Percentiles rank a stretch among this genome's conserved stretches.
Conservation (phyloP, 2,797 vertebrate species). For the Syncerus caffer region DNA sequence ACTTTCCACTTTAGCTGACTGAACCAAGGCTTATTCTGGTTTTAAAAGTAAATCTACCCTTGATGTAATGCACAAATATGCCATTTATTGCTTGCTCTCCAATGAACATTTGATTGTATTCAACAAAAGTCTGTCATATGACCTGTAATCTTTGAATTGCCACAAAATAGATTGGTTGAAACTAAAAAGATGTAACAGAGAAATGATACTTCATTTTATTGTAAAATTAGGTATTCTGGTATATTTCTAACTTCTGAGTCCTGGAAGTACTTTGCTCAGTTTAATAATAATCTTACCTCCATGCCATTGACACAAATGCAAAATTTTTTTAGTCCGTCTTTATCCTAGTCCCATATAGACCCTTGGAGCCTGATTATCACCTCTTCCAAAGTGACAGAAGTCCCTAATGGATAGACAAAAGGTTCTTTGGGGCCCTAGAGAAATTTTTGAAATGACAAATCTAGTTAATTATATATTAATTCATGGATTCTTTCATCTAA, state of each 20-base stretch:
- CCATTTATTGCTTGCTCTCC: constrained; percentile 25
- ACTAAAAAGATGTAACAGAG: neutral
- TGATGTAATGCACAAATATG: neutral
- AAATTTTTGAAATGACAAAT: constrained; percentile 1
- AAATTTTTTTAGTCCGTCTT: neutral
- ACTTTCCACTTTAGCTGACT: neutral
- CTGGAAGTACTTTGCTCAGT: neutral
- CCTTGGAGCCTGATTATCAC: neutral
- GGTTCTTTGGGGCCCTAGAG: neutral
- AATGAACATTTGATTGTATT: constrained; percentile 26
- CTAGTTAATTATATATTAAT: neutral
- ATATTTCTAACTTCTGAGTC: neutral
- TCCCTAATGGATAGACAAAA: neutral
- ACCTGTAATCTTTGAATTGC: constrained; percentile 20
- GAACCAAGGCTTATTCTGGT: constrained; percentile 40
- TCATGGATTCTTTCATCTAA: neutral
- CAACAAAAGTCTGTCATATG: neutral
- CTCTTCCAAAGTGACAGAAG: neutral
- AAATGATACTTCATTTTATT: neutral
- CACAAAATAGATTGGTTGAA: constrained; percentile 26
- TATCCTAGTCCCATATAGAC: neutral
- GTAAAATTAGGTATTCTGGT: neutral
- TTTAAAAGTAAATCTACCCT: constrained; percentile 23
- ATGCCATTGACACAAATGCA: neutral
- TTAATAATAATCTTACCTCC: neutral